Conservation (phyloP, 2,888 invertebrate genomes). For the Dysmachus trigonus region DNA sequence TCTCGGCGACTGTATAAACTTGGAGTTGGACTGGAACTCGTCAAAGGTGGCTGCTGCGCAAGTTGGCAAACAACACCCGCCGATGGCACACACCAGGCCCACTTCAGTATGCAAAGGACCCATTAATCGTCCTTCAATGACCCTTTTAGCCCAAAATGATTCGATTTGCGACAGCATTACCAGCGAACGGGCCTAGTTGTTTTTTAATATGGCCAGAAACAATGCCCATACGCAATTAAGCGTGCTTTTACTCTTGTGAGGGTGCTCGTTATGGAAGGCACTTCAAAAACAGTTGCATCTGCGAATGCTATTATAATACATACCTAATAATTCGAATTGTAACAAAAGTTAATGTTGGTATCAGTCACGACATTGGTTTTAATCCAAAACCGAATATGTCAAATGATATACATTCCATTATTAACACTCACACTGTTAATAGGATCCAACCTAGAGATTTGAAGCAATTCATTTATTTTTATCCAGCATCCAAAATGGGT, state of each 20-base stretch:
- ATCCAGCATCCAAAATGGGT: no score
- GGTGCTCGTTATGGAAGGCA: background rate
- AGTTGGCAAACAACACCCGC: slow-evolving; percentile 37
- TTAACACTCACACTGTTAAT: no score
- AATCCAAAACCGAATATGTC: no score
- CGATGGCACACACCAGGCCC: slow-evolving; percentile 35
- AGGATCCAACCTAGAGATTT: no score
- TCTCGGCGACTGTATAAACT: slow-evolving; percentile 3
- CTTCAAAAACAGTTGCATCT: background rate
- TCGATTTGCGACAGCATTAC: slow-evolving; percentile 39
- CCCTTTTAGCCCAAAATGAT: slow-evolving; percentile 23
- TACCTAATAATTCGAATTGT: background rate
- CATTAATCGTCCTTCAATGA: slow-evolving; percentile 44
- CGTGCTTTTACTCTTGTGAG: background rate
- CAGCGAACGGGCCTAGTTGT: background rate
- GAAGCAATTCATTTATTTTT: no score
- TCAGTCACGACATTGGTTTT: background rate
- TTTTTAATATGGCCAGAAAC: background rate
- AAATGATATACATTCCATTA: no score
- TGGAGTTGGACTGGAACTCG: background rate
- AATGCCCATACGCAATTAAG: background rate
- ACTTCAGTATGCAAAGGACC: slow-evolving; percentile 29
- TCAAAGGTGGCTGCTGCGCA: background rate
- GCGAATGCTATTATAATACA: background rate
- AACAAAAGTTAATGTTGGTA: background rate